Conservation (phyloP, 2,888 invertebrate genomes). For the Elysia crispata region DNA sequence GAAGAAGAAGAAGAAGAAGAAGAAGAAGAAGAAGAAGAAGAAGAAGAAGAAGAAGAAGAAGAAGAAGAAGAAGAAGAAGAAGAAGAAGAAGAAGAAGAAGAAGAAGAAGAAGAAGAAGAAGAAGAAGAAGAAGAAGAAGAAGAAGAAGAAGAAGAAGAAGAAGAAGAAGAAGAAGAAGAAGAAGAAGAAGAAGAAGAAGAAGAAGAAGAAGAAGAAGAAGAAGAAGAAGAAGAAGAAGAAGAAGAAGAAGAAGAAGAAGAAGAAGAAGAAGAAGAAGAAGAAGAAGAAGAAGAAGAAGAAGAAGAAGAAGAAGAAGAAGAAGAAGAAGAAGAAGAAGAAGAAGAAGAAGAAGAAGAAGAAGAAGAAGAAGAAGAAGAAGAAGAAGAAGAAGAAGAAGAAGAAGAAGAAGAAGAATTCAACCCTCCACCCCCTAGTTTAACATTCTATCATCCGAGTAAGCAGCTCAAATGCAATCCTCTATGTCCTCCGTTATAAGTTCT, state of each 20-base stretch:
- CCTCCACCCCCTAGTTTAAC: too few relatives aligned
- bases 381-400: neutral
- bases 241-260: neutral
- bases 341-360: neutral
- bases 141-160: constrained; percentile 20
- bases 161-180: constrained; percentile 13
- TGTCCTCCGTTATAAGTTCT: too few relatives aligned
- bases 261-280: neutral
- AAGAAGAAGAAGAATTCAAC: neutral
- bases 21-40: constrained; percentile 24
- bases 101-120: constrained; percentile 17
- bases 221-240: neutral
- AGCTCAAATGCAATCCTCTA: too few relatives aligned
- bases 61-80: constrained; percentile 18
- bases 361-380: neutral
- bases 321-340: neutral
- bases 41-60: constrained; percentile 15
- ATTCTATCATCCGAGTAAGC: too few relatives aligned
- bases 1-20: constrained; percentile 26
- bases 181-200: neutral
- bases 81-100: constrained; percentile 22
- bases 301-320: neutral
- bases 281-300: neutral
- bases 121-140: constrained; percentile 22
- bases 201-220: neutral